These are phyloP conservation scores for Rhagonycha fulva DNA, from an alignment of 2,888 invertebrate genomes.

Conservation along the genomic window DNA sequence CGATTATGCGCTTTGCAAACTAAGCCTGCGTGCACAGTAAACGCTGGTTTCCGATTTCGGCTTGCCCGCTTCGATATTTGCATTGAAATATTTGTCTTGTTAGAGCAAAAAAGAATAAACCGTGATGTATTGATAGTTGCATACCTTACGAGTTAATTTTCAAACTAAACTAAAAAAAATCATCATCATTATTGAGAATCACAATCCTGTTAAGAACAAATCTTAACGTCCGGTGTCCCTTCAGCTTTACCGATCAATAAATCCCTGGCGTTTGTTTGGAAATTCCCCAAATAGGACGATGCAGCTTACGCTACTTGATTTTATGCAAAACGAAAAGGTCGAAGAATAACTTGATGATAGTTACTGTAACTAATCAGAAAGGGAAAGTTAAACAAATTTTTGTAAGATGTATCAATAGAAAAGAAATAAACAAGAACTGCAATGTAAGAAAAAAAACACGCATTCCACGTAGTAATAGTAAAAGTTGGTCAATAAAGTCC, in stretches of 20 bases:
- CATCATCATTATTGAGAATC: too few species aligned
- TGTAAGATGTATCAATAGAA: neutral
- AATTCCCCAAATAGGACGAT: neutral
- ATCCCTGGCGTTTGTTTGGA: neutral
- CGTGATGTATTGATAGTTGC: too few species aligned
- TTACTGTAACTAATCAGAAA: neutral
- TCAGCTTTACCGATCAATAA: neutral
- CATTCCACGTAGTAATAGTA: slow-evolving; percentile 9
- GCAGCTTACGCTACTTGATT: neutral
- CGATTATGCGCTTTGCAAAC: too few species aligned
- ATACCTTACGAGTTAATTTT: too few species aligned
- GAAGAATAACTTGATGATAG: neutral
- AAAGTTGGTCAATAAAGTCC: slow-evolving; percentile 27
- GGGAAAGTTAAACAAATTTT: neutral
- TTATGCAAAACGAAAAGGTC: neutral
- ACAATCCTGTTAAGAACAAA: too few species aligned
- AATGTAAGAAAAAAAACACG: neutral
- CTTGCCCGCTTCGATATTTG: too few species aligned
- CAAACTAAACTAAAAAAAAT: too few species aligned
- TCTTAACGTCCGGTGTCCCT: too few species aligned
- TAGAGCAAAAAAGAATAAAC: too few species aligned
- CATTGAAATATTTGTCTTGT: too few species aligned
- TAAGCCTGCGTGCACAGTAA: too few species aligned
- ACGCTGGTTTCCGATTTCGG: too few species aligned
- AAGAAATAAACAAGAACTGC: neutral